Evolutionary conservation across 2,113 vertebrate genomes (phyloP), one percentile per base, ranked within the genome.

Genomic region (Tragelaphus buxtoni): DNA sequence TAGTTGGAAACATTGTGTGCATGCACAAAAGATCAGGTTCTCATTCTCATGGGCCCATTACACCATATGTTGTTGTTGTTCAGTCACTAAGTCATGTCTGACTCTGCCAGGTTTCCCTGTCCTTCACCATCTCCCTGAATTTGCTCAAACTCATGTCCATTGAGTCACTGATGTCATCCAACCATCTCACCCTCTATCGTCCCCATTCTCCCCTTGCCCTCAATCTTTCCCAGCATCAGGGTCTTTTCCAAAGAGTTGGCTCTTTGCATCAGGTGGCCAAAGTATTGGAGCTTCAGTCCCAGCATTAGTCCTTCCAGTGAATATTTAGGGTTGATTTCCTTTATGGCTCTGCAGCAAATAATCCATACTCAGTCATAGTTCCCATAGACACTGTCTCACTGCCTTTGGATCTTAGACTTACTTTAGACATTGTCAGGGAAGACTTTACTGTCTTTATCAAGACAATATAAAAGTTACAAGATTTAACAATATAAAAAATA

Each of bases 391-490:
- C 26, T 4, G 3, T 61, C 51, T 77, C 45, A 3, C n/a, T 45
- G 28, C 10, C 20, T 45, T 65, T 76, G 84, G 47, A 28, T 51
- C 32, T 56, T 42, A 42, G 42, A 42, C 42, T 42, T 26, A 49
- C 7, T 89, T 90, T 49, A 77, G 47, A 24, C 2, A 13, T 32
- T 69, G 24, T 6, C 74, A 90, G 90, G 26, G 42, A 83, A 91
- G 22, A 81, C 17, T 56, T 91, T 35, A 58, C 32, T 53, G 32
- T 72, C 5, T 72, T 90, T 77, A 89, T 49, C 45, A 92, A 76
- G 81, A n/a, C 53, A 92, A 42, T 79, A 65, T 58, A 81, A 81
- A 93, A 80, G 17, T 82, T 81, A 49, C 53, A 72, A 88, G 76
- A 80, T 89, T 89, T 72, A 85, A 80, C 30, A 42, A 61, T 28